Evolutionary conservation across 1,140 invertebrate genomes (phyloP).

Genomic region (Rhopalosiphum padi): DNA sequence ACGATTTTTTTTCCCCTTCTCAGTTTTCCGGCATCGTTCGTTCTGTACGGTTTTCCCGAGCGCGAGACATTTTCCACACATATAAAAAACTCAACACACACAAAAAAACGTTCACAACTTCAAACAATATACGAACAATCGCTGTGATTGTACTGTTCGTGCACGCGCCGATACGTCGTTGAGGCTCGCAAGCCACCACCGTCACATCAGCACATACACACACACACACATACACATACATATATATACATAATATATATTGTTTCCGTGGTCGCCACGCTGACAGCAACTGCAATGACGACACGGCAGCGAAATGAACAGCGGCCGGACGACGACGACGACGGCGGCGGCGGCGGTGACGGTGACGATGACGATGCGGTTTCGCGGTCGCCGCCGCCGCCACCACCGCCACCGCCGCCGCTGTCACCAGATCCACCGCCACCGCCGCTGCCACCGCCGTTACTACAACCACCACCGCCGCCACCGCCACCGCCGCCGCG

Average conservation of each 20-base stretch:
- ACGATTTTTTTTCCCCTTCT: constrained; percentile 56
- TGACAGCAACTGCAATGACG: not conserved
- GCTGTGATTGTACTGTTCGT: not conserved
- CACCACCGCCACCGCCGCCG: constrained; percentile 37
- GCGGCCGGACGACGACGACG: not conserved
- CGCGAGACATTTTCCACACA: constrained; percentile 37
- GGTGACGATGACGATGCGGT: constrained; percentile 26
- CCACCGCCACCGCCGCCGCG: constrained; percentile 34
- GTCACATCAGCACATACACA: not conserved
- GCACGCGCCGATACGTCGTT: not conserved
- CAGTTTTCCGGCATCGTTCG: constrained; percentile 58
- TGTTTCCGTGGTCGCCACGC: not conserved
- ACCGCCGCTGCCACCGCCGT: constrained; percentile 21
- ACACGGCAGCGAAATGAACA: not conserved
- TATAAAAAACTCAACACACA: not conserved
- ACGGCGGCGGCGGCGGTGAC: not conserved
- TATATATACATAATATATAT: not conserved
- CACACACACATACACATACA: too few relatives aligned
- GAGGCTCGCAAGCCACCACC: not conserved
- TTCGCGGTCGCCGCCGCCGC: constrained; percentile 38
- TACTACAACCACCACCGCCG: not conserved
- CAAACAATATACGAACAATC: not conserved
- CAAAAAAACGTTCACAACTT: not conserved
- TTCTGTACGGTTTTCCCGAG: constrained; percentile 56
- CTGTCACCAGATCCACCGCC: constrained; percentile 25